Evolutionary conservation across 2,113 vertebrate species (phyloP).

Genomic region (Lethenteron reissneri): DNA sequence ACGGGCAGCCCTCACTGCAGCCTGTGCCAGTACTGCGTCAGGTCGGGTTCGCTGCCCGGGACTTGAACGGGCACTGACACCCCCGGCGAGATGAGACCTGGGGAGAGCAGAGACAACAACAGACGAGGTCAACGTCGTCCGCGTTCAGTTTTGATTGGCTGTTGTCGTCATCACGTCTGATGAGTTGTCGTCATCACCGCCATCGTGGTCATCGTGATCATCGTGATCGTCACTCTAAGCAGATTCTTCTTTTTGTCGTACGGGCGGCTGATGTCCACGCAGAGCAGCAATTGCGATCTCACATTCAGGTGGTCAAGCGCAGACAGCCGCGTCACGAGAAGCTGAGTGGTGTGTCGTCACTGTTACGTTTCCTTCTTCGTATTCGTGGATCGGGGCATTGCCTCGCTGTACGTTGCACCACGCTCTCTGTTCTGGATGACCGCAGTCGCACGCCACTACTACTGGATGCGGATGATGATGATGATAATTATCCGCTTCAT

Average conservation of each 20-base stretch:
- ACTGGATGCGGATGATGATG: too few species aligned
- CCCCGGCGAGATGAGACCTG: conserved; percentile 98
- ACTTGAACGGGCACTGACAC: conserved; percentile 99
- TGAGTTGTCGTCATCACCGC: conserved; percentile 1
- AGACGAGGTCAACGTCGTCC: neutral
- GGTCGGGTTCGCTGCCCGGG: conserved; percentile 91
- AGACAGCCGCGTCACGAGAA: too few species aligned
- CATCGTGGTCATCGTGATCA: neutral
- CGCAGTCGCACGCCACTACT: too few species aligned
- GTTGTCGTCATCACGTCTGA: neutral
- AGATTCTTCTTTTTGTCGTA: neutral
- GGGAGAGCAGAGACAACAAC: conserved; percentile 1
- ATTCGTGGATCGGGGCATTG: too few species aligned
- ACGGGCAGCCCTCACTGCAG: conserved; percentile 53
- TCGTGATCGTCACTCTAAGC: conserved; percentile 1
- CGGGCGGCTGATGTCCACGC: too few species aligned
- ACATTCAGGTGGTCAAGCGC: too few species aligned
- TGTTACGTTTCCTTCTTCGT: too few species aligned
- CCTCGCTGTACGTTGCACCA: too few species aligned
- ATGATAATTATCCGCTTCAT: too few species aligned
- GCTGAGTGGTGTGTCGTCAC: too few species aligned
- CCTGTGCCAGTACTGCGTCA: conserved; percentile 99
- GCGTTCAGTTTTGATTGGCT: neutral
- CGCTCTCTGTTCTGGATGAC: too few species aligned
- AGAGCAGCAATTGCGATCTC: too few species aligned